A percentile compares a stretch with the other conserved stretches of the same genome.
Conservation (phyloP, 2,113 vertebrate species). For the Chlorocebus sabaeus region DNA sequence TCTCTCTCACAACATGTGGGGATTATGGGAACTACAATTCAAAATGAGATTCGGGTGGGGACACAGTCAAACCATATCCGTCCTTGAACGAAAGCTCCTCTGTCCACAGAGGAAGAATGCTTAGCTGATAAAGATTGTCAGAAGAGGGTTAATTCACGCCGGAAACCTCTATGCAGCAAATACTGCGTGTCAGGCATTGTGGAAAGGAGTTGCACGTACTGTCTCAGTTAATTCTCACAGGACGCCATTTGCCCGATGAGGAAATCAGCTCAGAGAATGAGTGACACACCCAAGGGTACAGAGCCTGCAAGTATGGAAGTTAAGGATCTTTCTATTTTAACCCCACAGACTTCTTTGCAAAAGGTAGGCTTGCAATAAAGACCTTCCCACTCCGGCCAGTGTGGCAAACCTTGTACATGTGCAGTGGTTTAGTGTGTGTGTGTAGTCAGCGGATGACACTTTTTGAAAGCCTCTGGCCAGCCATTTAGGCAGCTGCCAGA, state of each 20-base stretch:
- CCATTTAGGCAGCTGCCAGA: too few relatives aligned
- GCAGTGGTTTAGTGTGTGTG: not conserved
- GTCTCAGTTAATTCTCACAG: not conserved
- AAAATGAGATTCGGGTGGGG: too few relatives aligned
- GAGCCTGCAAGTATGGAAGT: not conserved
- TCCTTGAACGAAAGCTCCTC: not conserved
- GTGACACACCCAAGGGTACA: not conserved
- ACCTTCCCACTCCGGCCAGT: not conserved
- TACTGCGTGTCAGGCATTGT: not conserved
- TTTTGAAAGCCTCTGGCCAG: too few relatives aligned
- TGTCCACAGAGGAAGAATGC: not conserved
- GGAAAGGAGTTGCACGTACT: not conserved
- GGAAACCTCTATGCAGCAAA: not conserved
- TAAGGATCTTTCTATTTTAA: not conserved
- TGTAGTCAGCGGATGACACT: fast-evolving
- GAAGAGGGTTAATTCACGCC: not conserved
- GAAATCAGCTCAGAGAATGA: not conserved
- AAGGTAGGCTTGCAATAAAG: not conserved
- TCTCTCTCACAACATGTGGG: too few relatives aligned
- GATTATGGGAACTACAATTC: too few relatives aligned
- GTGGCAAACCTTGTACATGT: not conserved
- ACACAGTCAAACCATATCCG: too few relatives aligned
- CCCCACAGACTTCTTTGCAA: not conserved
- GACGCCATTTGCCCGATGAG: not conserved
- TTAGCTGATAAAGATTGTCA: not conserved